These are phyloP conservation scores for Apogon hyalosoma DNA, from an alignment of 2,797 vertebrate genomes.

Conservation along the genomic window DNA sequence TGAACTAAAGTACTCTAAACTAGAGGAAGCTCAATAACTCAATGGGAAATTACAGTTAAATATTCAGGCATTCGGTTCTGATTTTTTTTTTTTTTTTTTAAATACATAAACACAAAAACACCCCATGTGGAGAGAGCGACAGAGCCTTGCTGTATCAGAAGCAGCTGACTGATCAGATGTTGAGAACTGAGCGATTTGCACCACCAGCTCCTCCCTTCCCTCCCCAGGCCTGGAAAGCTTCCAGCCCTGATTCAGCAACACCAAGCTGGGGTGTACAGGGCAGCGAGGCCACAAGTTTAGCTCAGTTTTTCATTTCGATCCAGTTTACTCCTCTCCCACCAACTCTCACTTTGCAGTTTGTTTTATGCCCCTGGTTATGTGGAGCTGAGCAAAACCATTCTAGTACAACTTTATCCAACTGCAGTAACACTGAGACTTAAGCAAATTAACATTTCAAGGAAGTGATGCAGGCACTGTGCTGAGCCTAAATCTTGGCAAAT, in stretches of 20 bases:
- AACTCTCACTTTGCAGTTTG: neutral
- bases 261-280: constrained; percentile 70
- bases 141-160: constrained; percentile 55
- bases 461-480: constrained; percentile 14
- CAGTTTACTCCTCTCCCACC: constrained; percentile 30
- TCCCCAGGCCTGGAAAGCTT: constrained; percentile 88
- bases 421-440: neutral
- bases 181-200: constrained; percentile 76
- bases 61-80: neutral
- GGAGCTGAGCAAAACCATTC: neutral
- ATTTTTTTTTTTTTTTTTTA: neutral
- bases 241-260: constrained; percentile 93
- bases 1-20: constrained; percentile 21
- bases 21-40: constrained; percentile 1
- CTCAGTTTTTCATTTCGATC: constrained; percentile 61
- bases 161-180: constrained; percentile 86
- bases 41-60: constrained; percentile 3
- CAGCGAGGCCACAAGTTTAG: constrained; percentile 81
- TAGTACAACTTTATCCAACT: neutral
- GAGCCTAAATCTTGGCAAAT: constrained; percentile 67
- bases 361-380: neutral
- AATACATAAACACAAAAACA: neutral
- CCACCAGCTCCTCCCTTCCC: constrained; percentile 77
- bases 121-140: neutral
- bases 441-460: constrained; percentile 28